Conservation (phyloP, 2,797 vertebrate species). For the Echeneis naucrates region DNA sequence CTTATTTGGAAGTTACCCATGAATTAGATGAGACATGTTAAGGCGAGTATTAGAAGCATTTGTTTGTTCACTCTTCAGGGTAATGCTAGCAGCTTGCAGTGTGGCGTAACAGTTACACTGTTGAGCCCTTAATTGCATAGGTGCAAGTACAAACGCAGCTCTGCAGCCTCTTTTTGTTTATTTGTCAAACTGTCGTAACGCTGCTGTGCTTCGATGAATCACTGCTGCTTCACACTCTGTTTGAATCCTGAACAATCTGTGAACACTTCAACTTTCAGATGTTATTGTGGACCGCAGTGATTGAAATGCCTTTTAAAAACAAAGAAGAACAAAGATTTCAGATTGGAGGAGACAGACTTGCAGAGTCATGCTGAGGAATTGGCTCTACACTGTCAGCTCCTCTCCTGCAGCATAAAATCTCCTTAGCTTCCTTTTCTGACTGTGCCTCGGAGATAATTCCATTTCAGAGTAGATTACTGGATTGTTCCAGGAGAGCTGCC, state of each 20-base stretch:
- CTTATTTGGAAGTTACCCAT: slow-evolving; percentile 24
- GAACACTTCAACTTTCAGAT: not conserved
- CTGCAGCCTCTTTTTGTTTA: not conserved
- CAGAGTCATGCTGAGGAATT: slow-evolving; percentile 47
- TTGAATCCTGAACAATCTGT: not conserved
- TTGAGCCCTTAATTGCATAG: not conserved
- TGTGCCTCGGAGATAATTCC: slow-evolving; percentile 44
- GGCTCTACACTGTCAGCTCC: slow-evolving; percentile 32
- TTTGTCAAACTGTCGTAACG: not conserved
- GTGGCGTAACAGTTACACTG: slow-evolving; percentile 1
- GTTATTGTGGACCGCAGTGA: not conserved
- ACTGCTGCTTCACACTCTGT: not conserved
- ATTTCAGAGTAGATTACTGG: slow-evolving; percentile 66
- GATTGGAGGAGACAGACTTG: slow-evolving; percentile 4
- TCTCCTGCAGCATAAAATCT: slow-evolving; percentile 55
- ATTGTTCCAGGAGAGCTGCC: slow-evolving; percentile 47
- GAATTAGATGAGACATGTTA: slow-evolving; percentile 20
- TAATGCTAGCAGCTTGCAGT: not conserved
- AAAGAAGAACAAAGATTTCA: slow-evolving; percentile 16
- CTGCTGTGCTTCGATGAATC: not conserved
- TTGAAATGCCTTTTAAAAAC: slow-evolving; percentile 15
- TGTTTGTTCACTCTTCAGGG: not conserved
- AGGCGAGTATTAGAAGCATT: slow-evolving; percentile 16
- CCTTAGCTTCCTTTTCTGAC: slow-evolving; percentile 54
- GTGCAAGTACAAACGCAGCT: slow-evolving; percentile 24